Percentiles rank a stretch among this genome's conserved stretches.
Evolutionary conservation across 2,113 vertebrate genomes (phyloP).

Genomic region (Ochotona curzoniae): DNA sequence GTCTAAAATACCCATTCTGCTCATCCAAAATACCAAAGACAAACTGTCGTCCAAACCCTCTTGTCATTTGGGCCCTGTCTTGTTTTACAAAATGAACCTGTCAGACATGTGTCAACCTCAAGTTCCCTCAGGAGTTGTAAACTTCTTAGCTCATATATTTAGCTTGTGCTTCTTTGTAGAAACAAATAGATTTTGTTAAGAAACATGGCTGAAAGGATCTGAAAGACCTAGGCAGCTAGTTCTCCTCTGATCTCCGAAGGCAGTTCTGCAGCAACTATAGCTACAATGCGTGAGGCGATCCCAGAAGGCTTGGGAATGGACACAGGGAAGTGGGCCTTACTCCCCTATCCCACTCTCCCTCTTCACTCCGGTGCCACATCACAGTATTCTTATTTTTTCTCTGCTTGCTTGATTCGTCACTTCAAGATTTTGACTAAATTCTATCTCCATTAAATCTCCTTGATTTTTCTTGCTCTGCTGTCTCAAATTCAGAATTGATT

Average conservation of each 20-base stretch:
- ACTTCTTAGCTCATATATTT: background rate
- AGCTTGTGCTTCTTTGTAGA: slow-evolving; percentile 22
- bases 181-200: background rate
- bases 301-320: background rate
- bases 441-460: background rate
- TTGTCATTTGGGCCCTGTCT: background rate
- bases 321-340: background rate
- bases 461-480: background rate
- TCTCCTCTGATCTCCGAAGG: background rate
- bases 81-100: background rate
- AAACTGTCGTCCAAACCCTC: background rate
- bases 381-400: background rate
- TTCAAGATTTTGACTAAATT: background rate
- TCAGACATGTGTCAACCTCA: background rate
- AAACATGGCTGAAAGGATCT: background rate
- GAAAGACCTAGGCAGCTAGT: background rate
- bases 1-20: background rate
- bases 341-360: background rate
- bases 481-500: background rate
- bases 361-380: background rate
- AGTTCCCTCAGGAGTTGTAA: background rate
- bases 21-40: background rate
- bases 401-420: background rate
- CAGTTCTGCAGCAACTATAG: background rate
- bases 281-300: background rate